Evolutionary conservation across 1,140 invertebrate species (phyloP), one percentile per base, ranked within the genome.

Genomic region (Atopsyche davidsoni): DNA sequence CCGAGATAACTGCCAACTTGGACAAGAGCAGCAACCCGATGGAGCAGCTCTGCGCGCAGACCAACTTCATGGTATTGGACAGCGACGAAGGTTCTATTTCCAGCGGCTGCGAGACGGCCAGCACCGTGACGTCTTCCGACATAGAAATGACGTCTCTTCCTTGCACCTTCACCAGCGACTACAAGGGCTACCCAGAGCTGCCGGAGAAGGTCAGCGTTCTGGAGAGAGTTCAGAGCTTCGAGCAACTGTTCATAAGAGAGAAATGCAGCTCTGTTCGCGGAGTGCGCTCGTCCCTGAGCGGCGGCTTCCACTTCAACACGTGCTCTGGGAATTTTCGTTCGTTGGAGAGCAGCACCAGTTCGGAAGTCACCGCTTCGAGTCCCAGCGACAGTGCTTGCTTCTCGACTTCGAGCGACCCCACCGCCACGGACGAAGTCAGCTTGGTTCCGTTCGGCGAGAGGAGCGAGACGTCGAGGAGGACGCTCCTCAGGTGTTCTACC

Each of bases 31-130:
- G 19, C 4, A 39, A 38, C 9, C 41, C 14, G 16, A 38, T 63
- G 50, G 53, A 64, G 41, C 57, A 60, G 45, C 39, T 62, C 51
- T 56, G 61, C 53, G 52, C 62, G 51, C 66, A 68, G 63, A 67
- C 67, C 59, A 73, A 73, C 68, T 76, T 64, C 66, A 64, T 76
- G 63, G 67, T 73, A 62, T 66, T 66, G 52, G 79, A 81, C 52
- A 79, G 78, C 62, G 84, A 87, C 65, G 83, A 86, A 61, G 84
- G 84, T 53, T 79, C 77, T 42, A 81, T 86, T 60, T 86, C 85
- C 41, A 85, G 82, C 51, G 85, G 84, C 36, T 87, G 83, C 64
- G 84, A 87, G 63, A 85, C 83, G 3, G 81, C 83, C n/a, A 85
- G 83, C 62, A 86, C 83, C 1, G 81, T 78, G n/a, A 76, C 75